A percentile compares a stretch with the other conserved stretches of the same genome.
Evolutionary conservation across 2,888 invertebrate genomes (phyloP).

Genomic region (Philereme vetulata): DNA sequence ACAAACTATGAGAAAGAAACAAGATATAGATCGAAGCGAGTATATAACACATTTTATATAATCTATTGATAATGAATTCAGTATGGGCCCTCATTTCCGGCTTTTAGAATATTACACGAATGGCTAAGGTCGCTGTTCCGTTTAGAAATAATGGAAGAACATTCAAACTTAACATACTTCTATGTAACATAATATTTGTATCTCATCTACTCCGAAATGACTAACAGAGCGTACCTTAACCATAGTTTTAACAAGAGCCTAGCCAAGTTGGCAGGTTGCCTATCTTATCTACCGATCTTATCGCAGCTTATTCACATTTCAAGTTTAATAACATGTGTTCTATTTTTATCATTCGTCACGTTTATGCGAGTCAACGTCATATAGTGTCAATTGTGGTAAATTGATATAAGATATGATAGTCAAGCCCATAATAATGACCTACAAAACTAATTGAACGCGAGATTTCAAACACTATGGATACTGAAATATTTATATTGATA

Average conservation of each 20-base stretch:
- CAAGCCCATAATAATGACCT: constrained; percentile 1
- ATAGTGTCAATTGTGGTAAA: neutral
- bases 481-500: constrained; percentile 4
- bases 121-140: constrained; percentile 52
- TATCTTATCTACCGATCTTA: constrained; percentile 45
- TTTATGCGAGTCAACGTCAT: constrained; percentile 12
- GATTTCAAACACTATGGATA: neutral
- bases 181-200: constrained; percentile 61
- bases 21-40: constrained; percentile 49
- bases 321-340: constrained; percentile 48
- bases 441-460: neutral
- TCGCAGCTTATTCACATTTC: constrained; percentile 43
- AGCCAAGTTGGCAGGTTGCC: constrained; percentile 63
- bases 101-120: constrained; percentile 40
- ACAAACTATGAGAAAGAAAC: constrained; percentile 48
- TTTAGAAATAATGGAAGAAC: constrained; percentile 74
- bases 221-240: constrained; percentile 63
- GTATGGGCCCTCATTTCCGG: constrained; percentile 60
- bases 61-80: constrained; percentile 49
- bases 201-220: constrained; percentile 54
- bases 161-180: constrained; percentile 64
- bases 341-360: constrained; percentile 16
- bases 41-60: constrained; percentile 49
- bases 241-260: constrained; percentile 47
- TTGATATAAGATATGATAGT: constrained; percentile 12